Evolutionary conservation across 37 sponge, comb jelly and placozoan species (phyloP), one percentile per base, ranked within the genome.

Genomic region (Lycopodina hypogea): DNA sequence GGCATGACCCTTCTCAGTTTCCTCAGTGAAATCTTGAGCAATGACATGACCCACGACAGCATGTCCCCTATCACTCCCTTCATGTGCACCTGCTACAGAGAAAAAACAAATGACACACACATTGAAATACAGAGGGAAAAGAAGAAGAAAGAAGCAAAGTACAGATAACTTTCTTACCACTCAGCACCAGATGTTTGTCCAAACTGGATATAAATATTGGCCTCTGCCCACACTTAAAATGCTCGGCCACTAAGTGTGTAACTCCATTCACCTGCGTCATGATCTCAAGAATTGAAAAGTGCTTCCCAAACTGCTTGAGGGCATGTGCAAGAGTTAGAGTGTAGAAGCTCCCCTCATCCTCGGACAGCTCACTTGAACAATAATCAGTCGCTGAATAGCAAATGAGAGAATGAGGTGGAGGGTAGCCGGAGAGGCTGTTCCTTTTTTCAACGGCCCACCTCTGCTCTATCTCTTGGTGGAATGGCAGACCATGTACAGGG

Each of bases 261-360:
- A 36, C 33, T 9, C 86, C 81, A 26, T 36, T 71, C 22, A 72
- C 80, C 21, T 74, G 86, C 0, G 68, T 64, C 1, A 85, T 62
- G 55, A 85, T 71, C 56, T 85, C 80, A 2, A 33, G 6, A 41
- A 85, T 53, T 0, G 86, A 68, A 21, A 85, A 35, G 2, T 28
- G 19, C 38, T 77, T 19, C 19, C 68, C 39, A 77, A 77, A 81
- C 74, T 70, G 71, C 41, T 33, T 29, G 15, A 81, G 59, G 4
- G 32, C 45, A 24, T 50, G 61, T 15, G 72, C 55, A 2, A 87
- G 52, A 34, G 76, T n/a, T n/a, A 26, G 53, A 1, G 88, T 87
- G 69, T 69, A 87, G 56, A 80, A 39, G 61, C 86, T 85, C 6
- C 86, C 86, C 22, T 19, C 57, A 38, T 36, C 56, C 1, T 52